phyloP scores from a whole-genome alignment of 2,113 vertebrate genomes.

The Thryonomys swinderianus region DNA sequence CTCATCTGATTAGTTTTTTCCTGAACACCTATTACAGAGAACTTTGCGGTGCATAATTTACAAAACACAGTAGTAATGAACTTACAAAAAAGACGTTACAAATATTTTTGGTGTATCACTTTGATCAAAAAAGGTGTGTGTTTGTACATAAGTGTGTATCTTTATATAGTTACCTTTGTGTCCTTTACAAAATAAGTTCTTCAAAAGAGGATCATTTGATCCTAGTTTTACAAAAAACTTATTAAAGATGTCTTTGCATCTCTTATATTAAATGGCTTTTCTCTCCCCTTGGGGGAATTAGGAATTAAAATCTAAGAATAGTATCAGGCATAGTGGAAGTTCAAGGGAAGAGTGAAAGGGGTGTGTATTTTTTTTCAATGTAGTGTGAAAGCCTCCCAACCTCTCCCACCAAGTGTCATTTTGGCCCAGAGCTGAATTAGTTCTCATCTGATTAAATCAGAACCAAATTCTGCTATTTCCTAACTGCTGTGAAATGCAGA shows the following conservation, averaged over 20 bases:
- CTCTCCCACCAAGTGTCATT: conserved; percentile 64
- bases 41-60: neutral
- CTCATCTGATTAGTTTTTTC: neutral
- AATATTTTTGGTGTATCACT: conserved; percentile 18
- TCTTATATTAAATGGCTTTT: conserved; percentile 1
- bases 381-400: conserved; percentile 61
- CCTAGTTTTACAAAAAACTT: conserved; percentile 1
- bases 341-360: conserved; percentile 67
- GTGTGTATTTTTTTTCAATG: conserved; percentile 53
- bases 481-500: conserved; percentile 65
- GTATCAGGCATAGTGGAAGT: conserved; percentile 66
- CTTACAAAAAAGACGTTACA: neutral
- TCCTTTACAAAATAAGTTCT: conserved; percentile 1
- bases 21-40: neutral
- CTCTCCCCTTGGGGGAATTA: conserved; percentile 27
- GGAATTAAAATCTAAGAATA: conserved; percentile 66
- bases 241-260: conserved; percentile 40
- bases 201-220: neutral
- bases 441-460: conserved; percentile 75
- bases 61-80: conserved; percentile 27
- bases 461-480: conserved; percentile 61
- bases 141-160: neutral
- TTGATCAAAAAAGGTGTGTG: neutral
- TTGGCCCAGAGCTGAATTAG: conserved; percentile 54
- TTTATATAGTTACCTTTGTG: neutral